phyloP scores from a whole-genome alignment of 2,888 invertebrate species.

The Ochlodes sylvanus region DNA sequence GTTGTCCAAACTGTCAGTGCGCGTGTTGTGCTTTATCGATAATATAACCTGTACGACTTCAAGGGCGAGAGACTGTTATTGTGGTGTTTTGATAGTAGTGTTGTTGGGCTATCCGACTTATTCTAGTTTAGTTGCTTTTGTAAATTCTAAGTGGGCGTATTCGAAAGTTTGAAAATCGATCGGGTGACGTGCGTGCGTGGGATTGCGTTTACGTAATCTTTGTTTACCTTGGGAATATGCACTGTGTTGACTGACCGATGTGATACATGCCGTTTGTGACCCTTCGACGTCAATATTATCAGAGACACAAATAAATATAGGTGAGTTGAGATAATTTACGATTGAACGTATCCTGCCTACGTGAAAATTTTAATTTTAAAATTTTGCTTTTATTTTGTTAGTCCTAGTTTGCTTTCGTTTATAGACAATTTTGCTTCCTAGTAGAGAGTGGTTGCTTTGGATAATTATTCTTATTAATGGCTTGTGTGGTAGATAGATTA shows the following conservation, averaged over 20 bases:
- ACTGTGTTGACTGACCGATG: slow-evolving; percentile 66
- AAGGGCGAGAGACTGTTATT: slow-evolving; percentile 72
- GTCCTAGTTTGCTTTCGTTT: background rate
- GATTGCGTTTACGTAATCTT: slow-evolving; percentile 84
- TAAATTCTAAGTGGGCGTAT: slow-evolving; percentile 80
- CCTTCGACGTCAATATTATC: slow-evolving; percentile 49
- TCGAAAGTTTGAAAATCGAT: slow-evolving; percentile 85
- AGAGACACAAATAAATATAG: slow-evolving; percentile 40
- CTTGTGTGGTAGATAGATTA: background rate
- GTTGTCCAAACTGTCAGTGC: slow-evolving; percentile 81
- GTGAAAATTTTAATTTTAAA: background rate
- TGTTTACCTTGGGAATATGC: slow-evolving; percentile 84
- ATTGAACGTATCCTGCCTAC: background rate
- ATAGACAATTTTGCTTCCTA: background rate
- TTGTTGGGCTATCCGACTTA: slow-evolving; percentile 62
- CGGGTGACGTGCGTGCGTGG: slow-evolving; percentile 83
- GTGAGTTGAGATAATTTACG: slow-evolving; percentile 43
- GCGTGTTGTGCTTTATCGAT: slow-evolving; percentile 84
- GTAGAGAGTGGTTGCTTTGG: background rate
- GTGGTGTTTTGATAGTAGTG: slow-evolving; percentile 72
- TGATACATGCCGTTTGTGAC: slow-evolving; percentile 52
- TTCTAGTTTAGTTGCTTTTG: slow-evolving; percentile 64
- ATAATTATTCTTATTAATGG: background rate
- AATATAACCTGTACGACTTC: slow-evolving; percentile 83
- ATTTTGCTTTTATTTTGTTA: slow-evolving; percentile 6